These are phyloP conservation scores for Ormyrus pomaceus DNA, from an alignment of 2,888 invertebrate species.

Conservation along the genomic window DNA sequence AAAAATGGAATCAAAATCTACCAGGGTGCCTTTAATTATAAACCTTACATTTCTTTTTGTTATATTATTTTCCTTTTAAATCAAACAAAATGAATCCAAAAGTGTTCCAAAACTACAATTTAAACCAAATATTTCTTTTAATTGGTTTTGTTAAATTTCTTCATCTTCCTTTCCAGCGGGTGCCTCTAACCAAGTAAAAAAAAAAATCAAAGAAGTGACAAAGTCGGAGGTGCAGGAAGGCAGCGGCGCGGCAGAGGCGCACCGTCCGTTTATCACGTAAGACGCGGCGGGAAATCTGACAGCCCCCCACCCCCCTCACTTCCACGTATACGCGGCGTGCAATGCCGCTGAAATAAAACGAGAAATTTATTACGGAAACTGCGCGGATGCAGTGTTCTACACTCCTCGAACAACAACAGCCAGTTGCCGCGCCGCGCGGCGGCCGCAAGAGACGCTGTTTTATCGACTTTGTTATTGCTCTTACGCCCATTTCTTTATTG, in stretches of 20 bases:
- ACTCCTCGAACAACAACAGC: slow-evolving; percentile 21
- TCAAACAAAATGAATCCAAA: too few relatives aligned
- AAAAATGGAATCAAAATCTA: too few relatives aligned
- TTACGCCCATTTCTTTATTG: slow-evolving; percentile 41
- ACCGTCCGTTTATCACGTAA: slow-evolving; percentile 10
- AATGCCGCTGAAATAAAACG: slow-evolving; percentile 11
- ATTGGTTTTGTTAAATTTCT: too few relatives aligned
- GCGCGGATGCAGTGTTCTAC: neutral
- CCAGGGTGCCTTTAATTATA: too few relatives aligned
- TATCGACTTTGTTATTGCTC: slow-evolving; percentile 39
- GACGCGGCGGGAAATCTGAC: neutral
- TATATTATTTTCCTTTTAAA: too few relatives aligned
- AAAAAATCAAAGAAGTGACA: too few relatives aligned
- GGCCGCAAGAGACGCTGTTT: neutral
- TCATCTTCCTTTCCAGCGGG: too few relatives aligned
- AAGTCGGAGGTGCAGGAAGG: too few relatives aligned
- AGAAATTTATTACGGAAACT: slow-evolving; percentile 33
- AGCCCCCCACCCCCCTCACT: neutral
- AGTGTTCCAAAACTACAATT: too few relatives aligned
- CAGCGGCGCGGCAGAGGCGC: neutral
- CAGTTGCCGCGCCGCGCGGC: neutral
- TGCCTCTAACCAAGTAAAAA: too few relatives aligned
- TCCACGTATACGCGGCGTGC: neutral
- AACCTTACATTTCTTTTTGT: too few relatives aligned
- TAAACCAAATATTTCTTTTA: too few relatives aligned